Evolutionary conservation across 2,113 vertebrate genomes (phyloP).

Genomic region (Catagonus wagneri): DNA sequence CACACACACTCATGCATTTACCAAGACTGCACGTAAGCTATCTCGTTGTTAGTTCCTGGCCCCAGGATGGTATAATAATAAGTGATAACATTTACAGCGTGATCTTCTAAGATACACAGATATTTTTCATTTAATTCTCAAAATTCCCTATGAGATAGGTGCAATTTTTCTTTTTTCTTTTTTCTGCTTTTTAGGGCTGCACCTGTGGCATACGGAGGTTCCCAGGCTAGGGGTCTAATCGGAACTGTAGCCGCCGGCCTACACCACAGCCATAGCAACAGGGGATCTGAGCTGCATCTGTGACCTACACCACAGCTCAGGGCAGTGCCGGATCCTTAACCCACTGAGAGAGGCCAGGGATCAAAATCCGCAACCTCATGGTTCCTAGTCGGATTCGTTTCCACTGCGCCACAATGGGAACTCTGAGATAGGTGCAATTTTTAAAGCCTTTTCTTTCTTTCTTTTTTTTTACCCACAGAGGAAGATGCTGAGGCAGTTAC

Average conservation of each 20-base stretch:
- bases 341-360: too few relatives aligned
- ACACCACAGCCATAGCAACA: too few relatives aligned
- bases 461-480: neutral
- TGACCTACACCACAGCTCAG: too few relatives aligned
- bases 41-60: neutral
- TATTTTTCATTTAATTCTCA: neutral
- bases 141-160: neutral
- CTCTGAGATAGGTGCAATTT: neutral
- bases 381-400: too few relatives aligned
- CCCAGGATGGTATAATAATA: neutral
- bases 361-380: too few relatives aligned
- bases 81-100: rapidly evolving
- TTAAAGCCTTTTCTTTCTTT: neutral
- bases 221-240: too few relatives aligned
- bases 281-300: too few relatives aligned
- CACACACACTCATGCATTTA: neutral
- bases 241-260: too few relatives aligned
- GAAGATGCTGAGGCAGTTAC: neutral
- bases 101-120: neutral
- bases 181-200: neutral
- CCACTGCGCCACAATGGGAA: too few relatives aligned
- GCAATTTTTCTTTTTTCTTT: neutral
- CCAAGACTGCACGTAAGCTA: rapidly evolving
- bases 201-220: too few relatives aligned
- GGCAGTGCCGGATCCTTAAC: too few relatives aligned